These are phyloP conservation scores for Rhinolophus ferrumequinum DNA, from an alignment of 2,113 vertebrate species.

Conservation along the genomic window DNA sequence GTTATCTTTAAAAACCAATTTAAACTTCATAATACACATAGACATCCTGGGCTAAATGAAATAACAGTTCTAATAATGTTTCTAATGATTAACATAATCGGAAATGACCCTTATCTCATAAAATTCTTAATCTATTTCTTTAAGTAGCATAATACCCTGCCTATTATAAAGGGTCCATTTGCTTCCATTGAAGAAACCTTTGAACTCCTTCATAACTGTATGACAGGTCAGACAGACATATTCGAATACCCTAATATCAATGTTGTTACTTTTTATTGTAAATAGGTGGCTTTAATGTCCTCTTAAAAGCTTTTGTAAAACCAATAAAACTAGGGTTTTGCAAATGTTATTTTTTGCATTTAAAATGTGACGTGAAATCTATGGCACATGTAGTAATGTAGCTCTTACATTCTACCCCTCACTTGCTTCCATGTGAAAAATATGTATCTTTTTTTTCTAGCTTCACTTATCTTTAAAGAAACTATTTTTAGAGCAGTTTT, in stretches of 20 bases:
- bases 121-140: neutral
- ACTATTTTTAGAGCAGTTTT: neutral
- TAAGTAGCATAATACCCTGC: conserved; percentile 1
- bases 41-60: conserved; percentile 9
- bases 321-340: neutral
- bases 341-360: neutral
- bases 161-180: neutral
- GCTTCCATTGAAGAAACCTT: neutral
- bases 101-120: neutral
- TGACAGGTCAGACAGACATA: neutral
- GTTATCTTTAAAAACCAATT: conserved; percentile 18
- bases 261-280: neutral
- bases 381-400: neutral
- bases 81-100: conserved; percentile 14
- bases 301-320: conserved; percentile 18
- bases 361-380: neutral
- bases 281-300: neutral
- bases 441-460: neutral
- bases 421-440: neutral
- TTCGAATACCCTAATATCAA: neutral
- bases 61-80: conserved; percentile 31
- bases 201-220: neutral
- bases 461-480: neutral
- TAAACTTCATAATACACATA: neutral
- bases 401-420: neutral